phyloP scores from a whole-genome alignment of 2,888 invertebrate species.

The Machimus rusticus region DNA sequence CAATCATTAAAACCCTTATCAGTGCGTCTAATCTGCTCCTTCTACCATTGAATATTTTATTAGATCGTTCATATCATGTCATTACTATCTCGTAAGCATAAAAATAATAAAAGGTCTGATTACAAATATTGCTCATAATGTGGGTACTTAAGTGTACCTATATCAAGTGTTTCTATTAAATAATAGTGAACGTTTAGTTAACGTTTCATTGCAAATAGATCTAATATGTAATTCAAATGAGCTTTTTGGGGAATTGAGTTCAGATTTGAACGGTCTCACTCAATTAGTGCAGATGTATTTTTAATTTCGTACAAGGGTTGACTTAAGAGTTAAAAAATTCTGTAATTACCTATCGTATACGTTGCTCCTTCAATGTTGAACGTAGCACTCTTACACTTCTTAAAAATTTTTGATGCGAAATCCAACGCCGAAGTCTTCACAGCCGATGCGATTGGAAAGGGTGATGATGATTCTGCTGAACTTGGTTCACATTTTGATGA shows the following conservation, averaged over 20 bases:
- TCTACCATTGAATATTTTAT: not conserved
- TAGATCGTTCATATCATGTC: not conserved
- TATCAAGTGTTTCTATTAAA: not conserved
- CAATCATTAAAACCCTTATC: not conserved
- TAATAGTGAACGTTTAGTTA: not conserved
- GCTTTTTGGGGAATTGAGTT: not conserved
- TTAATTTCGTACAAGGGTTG: not conserved
- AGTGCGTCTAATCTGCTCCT: not conserved
- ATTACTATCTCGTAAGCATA: not conserved
- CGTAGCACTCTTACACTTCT: constrained; percentile 87
- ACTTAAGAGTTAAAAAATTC: not conserved
- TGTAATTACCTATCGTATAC: constrained; percentile 77
- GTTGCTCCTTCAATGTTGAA: constrained; percentile 87
- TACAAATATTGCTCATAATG: not conserved
- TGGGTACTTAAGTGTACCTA: not conserved
- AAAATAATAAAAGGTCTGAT: not conserved
- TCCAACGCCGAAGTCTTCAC: constrained; percentile 59
- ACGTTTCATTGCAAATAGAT: not conserved
- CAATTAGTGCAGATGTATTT: not conserved
- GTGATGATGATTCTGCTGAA: constrained; percentile 53
- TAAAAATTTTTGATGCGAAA: constrained; percentile 68
- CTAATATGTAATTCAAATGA: too few relatives aligned
- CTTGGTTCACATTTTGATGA: not conserved
- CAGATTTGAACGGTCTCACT: not conserved
- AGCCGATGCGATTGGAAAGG: constrained; percentile 60